Evolutionary conservation across 2,797 vertebrate species (phyloP), one percentile per base, ranked within the genome.

Genomic region (Alauda arvensis): DNA sequence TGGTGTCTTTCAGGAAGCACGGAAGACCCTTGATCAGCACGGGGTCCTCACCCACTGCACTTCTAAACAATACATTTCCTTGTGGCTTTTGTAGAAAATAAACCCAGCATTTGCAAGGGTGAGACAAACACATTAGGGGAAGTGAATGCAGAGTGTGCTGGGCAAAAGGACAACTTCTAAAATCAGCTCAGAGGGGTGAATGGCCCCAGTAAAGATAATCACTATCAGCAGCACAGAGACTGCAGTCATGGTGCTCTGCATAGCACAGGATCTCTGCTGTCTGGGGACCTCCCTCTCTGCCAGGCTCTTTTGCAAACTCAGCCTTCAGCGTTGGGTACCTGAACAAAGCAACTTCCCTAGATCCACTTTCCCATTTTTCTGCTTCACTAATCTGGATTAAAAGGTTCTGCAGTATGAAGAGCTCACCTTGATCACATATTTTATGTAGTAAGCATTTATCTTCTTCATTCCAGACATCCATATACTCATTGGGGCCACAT

Each of bases 381-480:
- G 51, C 24, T 37, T 85, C 49, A 42, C 56, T 68, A 42, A 57
- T 69, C 61, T 34, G 60, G 33, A 79, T 63, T 55, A 62, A 62
- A 84, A 72, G 15, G 55, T 56, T 77, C n/a, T 45, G 76, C 34
- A 46, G 39, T 46, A 52, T 2, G 24, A 57, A 25, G 5, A 42
- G 92, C 98, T 97, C 91, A 99, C 99, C 98, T 76, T 89, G 66
- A 56, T 99, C 99, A 53, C 99, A 99, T 87, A 97, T 97, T 96
- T 98, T 98, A 91, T 99, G 98, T 40, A 94, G 96, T 23, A 96
- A 86, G 77, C 99, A 99, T 56, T 93, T 96, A 4, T 53, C 94
- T 60, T 98, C 95, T 23, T 96, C 96, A 31, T 98, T 99, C 98
- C 97, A 98, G 89, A 96, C 93, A 3, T 98, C 97, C 95, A 99